phyloP scores from a whole-genome alignment of 2,113 vertebrate genomes.

The Poeciliopsis occidentalis region DNA sequence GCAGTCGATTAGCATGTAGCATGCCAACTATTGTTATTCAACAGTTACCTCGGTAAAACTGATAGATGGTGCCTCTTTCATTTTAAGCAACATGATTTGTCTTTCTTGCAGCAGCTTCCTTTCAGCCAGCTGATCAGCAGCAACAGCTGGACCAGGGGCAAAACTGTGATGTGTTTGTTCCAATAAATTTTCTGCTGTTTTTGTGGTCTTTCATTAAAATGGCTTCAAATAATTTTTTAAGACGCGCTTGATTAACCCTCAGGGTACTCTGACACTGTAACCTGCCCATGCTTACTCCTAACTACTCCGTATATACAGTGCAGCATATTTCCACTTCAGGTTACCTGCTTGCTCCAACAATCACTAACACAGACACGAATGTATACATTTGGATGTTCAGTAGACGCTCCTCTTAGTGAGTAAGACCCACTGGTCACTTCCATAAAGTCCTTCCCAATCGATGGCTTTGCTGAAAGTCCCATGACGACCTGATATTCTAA shows the following conservation, averaged over 20 bases:
- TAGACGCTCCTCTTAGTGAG: conserved; percentile 31
- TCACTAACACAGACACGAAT: conserved; percentile 68
- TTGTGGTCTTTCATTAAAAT: not conserved
- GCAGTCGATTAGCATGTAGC: not conserved
- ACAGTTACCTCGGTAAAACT: not conserved
- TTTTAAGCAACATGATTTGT: not conserved
- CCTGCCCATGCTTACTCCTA: not conserved
- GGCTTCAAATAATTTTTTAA: not conserved
- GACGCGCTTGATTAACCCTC: not conserved
- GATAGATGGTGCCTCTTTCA: not conserved
- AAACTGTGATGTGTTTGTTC: too few relatives aligned
- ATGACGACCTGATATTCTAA: conserved; percentile 60
- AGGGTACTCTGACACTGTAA: not conserved
- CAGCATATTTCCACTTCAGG: conserved; percentile 59
- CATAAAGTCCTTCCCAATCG: conserved; percentile 27
- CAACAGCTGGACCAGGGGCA: not conserved
- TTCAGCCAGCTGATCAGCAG: not conserved
- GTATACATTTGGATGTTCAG: conserved; percentile 56
- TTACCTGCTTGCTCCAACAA: conserved; percentile 65
- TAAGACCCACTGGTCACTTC: not conserved
- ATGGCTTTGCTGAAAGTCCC: conserved; percentile 45
- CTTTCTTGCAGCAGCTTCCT: not conserved
- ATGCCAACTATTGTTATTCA: too few relatives aligned
- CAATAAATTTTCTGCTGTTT: too few relatives aligned
- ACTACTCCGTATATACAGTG: conserved; percentile 9